Evolutionary conservation across 1,140 invertebrate genomes (phyloP), one percentile per base, ranked within the genome.

Genomic region (Bombus confusus): DNA sequence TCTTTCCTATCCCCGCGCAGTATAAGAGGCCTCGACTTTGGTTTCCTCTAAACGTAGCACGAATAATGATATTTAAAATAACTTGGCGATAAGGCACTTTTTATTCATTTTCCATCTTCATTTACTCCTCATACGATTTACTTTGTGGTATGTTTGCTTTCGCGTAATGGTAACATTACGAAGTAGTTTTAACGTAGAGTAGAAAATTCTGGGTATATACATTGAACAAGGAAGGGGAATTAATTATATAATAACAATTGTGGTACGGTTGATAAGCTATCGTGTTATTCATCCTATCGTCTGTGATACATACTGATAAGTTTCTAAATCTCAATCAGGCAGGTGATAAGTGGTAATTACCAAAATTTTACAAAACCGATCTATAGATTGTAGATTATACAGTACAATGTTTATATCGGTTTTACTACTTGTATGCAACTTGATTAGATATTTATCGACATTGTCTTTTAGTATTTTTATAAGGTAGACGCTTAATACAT

Each of bases 1-100:
- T 89, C 79, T 75, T 84, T 81, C 76, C 83, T 89, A 90, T 81
- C 75, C 62, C 80, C 59, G 91, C 91, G 86, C 87, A 90, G 91
- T 90, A 85, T 57, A 66, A 43, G 68, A 68, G 91, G 77, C 91
- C 91, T 93, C 92, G 90, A 93, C 92, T 94, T 93, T 94, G 91
- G 80, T 86, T 83, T 82, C 69, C 41, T 69, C 37, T 81, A 47
- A 87, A 92, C 86, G 71, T 52, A 89, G 90, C 39, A 52, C 74
- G 89, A 91, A 89, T 80, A 90, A 64, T 52, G 71, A 10, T 83
- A 57, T 28, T 77, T 75, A 22, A 78, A 69, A 78, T n/a, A 68
- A 64, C 3, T 41, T 6, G 52, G 31, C 6, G 77, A 79, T 78
- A 74, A 57, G 34, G 22, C 18, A 15, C 31, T 37, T 59, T 59